Conservation (phyloP, 1,140 invertebrate species). For the Calephelis virginiensis region DNA sequence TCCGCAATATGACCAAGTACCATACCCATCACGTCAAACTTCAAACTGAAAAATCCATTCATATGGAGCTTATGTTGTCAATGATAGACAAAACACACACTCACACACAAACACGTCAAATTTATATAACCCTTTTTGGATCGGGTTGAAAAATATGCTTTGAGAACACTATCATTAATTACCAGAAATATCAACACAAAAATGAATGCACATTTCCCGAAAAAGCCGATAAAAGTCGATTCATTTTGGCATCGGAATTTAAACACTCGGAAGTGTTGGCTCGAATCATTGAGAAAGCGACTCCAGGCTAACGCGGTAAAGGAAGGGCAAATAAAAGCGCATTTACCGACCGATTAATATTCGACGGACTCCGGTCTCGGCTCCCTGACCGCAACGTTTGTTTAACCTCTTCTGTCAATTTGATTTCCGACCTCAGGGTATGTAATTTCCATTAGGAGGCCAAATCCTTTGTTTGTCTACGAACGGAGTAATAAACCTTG, state of each 20-base stretch:
- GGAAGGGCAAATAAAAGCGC: conserved; percentile 75
- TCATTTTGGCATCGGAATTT: conserved; percentile 20
- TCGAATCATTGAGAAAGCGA: conserved; percentile 38
- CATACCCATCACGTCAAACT: too few species aligned
- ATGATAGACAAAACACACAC: too few species aligned
- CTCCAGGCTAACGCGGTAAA: conserved; percentile 41
- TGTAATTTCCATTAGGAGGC: conserved; percentile 74
- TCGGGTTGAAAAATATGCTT: too few species aligned
- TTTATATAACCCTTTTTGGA: too few species aligned
- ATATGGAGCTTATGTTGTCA: too few species aligned
- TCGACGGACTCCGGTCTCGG: conserved; percentile 66
- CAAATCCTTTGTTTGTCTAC: conserved; percentile 67
- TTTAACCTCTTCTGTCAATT: conserved; percentile 77
- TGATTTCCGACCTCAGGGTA: conserved; percentile 73
- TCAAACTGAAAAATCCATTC: too few species aligned
- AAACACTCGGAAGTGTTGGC: conserved; percentile 34
- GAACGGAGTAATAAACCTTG: conserved; percentile 48
- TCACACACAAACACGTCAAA: too few species aligned
- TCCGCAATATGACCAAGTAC: too few species aligned
- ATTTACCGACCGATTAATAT: conserved; percentile 76
- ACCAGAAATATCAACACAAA: neutral
- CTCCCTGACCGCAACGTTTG: conserved; percentile 71
- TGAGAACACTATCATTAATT: too few species aligned
- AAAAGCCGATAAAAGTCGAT: conserved; percentile 5
- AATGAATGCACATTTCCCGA: conserved; percentile 2